Evolutionary conservation across 2,888 invertebrate species (phyloP), one percentile per base, ranked within the genome.

Genomic region (Gibbula magus): DNA sequence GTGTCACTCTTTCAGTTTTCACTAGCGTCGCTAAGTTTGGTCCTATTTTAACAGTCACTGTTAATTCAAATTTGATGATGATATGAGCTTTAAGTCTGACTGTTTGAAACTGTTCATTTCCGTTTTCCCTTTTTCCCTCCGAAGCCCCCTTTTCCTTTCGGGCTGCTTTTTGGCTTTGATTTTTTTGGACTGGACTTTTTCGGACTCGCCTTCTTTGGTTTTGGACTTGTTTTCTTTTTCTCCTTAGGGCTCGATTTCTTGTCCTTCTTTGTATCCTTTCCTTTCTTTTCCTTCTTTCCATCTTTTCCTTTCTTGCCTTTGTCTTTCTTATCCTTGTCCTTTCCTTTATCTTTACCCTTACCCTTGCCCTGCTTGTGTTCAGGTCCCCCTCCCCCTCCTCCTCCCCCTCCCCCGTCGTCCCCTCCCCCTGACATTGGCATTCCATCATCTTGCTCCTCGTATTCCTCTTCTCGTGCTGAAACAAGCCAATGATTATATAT

Each of bases 261-360:
- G 13, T 56, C 20, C 53, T 83, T 83, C 2, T 78, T 67, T 51
- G 78, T 79, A 13, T 76, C 51, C 32, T 78, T 67, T 35, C 81
- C 77, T 8, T 70, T 22, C 2, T 77, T 75, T 2, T 75, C 67
- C 67, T 74, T 78, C 22, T 82, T 56, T 77, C 67, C 32, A 54
- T 79, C 78, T 32, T 52, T 74, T 0, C 80, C 53, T 22, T 81
- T 77, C 32, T 78, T 82, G 45, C 66, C 66, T 79, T 81, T 81
- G 29, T 81, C 70, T 7, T 79, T 70, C 32, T 80, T 81, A 0
- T 77, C 67, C 0, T 20, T 53, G n/a, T 74, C 39, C 74, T 80
- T 75, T 18, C 70, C 73, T 35, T 66, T 80, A 1, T 56, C 79
- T 13, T 61, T 67, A 1, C 78, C 82, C 35, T 70, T 79, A 2